phyloP scores from a whole-genome alignment of 2,888 invertebrate species.

The Arctia plantaginis region DNA sequence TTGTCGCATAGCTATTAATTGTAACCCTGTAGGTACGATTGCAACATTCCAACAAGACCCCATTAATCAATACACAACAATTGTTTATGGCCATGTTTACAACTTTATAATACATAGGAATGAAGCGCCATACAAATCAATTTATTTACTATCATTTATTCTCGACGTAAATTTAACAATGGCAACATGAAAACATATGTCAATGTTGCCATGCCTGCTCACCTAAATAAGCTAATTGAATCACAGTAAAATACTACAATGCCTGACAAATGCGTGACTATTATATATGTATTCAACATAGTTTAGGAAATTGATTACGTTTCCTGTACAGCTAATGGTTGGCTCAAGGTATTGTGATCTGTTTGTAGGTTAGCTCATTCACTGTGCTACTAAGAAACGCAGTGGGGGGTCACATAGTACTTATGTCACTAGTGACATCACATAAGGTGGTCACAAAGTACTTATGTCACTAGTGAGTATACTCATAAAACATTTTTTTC shows the following conservation, averaged over 20 bases:
- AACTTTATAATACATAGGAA: conserved; percentile 19
- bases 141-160: conserved; percentile 32
- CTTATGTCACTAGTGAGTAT: background rate
- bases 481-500: background rate
- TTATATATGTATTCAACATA: conserved; percentile 49
- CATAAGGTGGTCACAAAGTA: background rate
- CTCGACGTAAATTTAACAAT: conserved; percentile 38
- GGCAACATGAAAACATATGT: conserved; percentile 49
- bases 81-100: conserved; percentile 21
- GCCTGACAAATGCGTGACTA: conserved; percentile 57
- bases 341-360: conserved; percentile 39
- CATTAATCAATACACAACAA: conserved; percentile 18
- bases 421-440: background rate
- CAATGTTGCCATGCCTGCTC: conserved; percentile 46
- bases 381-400: conserved; percentile 36
- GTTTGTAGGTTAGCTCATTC: conserved; percentile 21
- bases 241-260: conserved; percentile 57
- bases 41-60: conserved; percentile 11
- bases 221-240: conserved; percentile 57
- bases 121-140: conserved; percentile 38
- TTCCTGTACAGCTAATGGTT: conserved; percentile 65
- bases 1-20: conserved; percentile 7
- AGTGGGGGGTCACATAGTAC: conserved; percentile 15
- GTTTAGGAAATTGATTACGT: conserved; percentile 66
- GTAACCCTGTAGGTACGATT: conserved; percentile 13